Conservation (phyloP, 2,113 vertebrate species). For the Microcebus murinus region DNA sequence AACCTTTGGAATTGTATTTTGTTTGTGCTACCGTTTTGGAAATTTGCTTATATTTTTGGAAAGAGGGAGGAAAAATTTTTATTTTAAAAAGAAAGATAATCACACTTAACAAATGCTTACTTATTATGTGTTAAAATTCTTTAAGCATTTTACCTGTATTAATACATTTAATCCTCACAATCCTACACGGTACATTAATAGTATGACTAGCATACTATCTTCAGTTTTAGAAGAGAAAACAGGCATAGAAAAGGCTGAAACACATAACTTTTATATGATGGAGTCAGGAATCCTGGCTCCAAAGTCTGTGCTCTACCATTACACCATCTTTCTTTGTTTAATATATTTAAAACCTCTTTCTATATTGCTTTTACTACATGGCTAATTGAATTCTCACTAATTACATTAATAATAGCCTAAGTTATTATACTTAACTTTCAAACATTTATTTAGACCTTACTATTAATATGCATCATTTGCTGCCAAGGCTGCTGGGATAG, state of each 20-base stretch:
- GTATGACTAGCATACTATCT: not conserved
- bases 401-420: not conserved
- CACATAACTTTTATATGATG: not conserved
- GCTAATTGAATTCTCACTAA: not conserved
- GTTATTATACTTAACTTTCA: not conserved
- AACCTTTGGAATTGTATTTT: slow-evolving; percentile 39
- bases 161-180: not conserved
- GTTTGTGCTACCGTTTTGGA: not conserved
- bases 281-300: not conserved
- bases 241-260: not conserved
- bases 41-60: not conserved
- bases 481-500: not conserved
- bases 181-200: not conserved
- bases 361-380: not conserved
- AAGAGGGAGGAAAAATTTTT: not conserved
- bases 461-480: not conserved
- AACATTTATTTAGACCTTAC: not conserved
- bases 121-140: not conserved
- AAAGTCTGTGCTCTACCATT: not conserved
- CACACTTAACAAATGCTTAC: not conserved
- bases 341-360: not conserved
- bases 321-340: not conserved
- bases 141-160: not conserved
- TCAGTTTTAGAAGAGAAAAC: slow-evolving; percentile 44
- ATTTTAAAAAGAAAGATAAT: not conserved